phyloP scores from a whole-genome alignment of 2,888 invertebrate genomes.

The Congeria kusceri region DNA sequence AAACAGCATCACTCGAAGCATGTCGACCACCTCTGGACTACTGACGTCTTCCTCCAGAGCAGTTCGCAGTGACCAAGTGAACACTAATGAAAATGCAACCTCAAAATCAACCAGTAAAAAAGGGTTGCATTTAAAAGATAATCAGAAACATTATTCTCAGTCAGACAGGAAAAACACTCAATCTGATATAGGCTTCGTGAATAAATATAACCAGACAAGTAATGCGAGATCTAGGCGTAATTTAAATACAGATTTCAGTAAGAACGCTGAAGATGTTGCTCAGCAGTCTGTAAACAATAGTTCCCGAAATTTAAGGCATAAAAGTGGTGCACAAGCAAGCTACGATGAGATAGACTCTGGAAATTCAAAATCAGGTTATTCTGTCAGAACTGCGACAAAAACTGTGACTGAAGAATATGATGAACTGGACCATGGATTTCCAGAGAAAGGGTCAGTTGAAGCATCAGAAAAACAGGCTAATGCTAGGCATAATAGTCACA shows the following conservation, averaged over 20 bases:
- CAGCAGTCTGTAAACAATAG: background rate
- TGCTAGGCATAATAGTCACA: background rate
- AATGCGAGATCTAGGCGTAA: constrained; percentile 37
- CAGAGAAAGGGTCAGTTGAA: constrained; percentile 67
- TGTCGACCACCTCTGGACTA: constrained; percentile 29
- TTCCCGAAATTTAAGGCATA: background rate
- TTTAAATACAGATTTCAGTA: constrained; percentile 40
- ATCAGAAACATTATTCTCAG: constrained; percentile 35
- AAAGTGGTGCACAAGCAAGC: background rate
- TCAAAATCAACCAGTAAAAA: constrained; percentile 28
- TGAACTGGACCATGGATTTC: constrained; percentile 31
- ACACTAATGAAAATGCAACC: background rate
- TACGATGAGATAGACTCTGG: constrained; percentile 16
- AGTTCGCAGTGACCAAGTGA: too few relatives aligned
- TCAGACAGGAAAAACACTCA: constrained; percentile 26
- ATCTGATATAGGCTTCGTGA: background rate
- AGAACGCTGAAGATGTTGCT: constrained; percentile 10
- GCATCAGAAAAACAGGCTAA: constrained; percentile 45
- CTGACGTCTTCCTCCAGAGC: background rate
- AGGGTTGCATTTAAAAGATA: constrained; percentile 21
- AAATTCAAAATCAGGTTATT: constrained; percentile 22
- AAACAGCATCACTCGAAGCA: constrained; percentile 5
- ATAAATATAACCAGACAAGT: background rate
- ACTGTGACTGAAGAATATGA: constrained; percentile 44
- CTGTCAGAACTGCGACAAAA: constrained; percentile 40